Evolutionary conservation across 2,797 vertebrate genomes (phyloP).

Genomic region (Chaenodraco wilsoni): DNA sequence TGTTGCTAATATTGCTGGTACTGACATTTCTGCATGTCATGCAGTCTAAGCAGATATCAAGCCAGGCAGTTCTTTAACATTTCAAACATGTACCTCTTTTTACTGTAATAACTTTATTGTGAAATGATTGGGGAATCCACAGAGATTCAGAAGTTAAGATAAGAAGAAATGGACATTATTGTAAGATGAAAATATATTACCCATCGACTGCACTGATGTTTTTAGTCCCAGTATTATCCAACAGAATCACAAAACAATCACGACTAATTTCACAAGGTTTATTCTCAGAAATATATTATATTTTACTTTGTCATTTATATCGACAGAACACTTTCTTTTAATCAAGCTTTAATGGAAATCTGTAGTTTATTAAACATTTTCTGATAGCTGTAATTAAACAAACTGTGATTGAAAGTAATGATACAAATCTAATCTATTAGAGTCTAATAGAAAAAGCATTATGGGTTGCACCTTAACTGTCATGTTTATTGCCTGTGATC

Average conservation of each 20-base stretch:
- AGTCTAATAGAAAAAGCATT: constrained; percentile 39
- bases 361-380: constrained; percentile 36
- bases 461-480: constrained; percentile 64
- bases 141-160: constrained; percentile 1
- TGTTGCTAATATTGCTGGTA: constrained; percentile 25
- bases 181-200: constrained; percentile 32
- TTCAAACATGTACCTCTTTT: constrained; percentile 24
- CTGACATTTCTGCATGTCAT: constrained; percentile 36
- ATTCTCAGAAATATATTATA: constrained; percentile 62
- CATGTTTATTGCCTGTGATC: constrained; percentile 80
- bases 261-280: constrained; percentile 49
- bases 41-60: constrained; percentile 26
- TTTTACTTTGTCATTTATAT: constrained; percentile 31
- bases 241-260: constrained; percentile 48
- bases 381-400: constrained; percentile 41
- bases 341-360: constrained; percentile 36
- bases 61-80: constrained; percentile 18
- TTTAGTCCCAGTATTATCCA: constrained; percentile 32
- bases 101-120: constrained; percentile 6
- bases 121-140: constrained; percentile 15
- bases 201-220: constrained; percentile 54
- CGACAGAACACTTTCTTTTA: constrained; percentile 30
- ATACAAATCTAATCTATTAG: constrained; percentile 33
- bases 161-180: constrained; percentile 11
- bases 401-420: constrained; percentile 62